Conservation (phyloP, 2,113 vertebrate species). For the Scomber japonicus region DNA sequence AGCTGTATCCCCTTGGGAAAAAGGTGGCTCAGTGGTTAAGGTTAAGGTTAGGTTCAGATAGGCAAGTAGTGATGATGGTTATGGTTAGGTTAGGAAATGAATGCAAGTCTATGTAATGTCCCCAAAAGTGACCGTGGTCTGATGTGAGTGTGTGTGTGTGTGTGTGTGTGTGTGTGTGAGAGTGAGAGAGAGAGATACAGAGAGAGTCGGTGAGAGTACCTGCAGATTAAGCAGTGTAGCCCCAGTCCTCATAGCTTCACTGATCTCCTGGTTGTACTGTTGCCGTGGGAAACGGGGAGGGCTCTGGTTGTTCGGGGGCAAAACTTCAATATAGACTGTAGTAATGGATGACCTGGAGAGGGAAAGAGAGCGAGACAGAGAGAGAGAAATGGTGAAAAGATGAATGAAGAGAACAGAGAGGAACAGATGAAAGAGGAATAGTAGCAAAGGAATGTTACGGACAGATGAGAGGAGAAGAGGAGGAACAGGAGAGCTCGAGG, state of each 20-base stretch:
- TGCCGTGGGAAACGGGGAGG: slow-evolving; percentile 92
- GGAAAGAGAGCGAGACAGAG: neutral
- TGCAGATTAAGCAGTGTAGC: slow-evolving; percentile 93
- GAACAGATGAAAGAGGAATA: slow-evolving; percentile 12
- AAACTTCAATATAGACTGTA: slow-evolving; percentile 96
- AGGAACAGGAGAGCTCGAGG: neutral
- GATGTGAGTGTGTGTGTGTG: neutral
- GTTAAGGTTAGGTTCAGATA: no score
- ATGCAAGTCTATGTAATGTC: neutral
- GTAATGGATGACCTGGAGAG: slow-evolving; percentile 93
- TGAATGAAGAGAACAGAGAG: neutral
- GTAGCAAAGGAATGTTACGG: slow-evolving; percentile 2
- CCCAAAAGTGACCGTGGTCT: neutral
- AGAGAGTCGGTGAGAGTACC: slow-evolving; percentile 76
- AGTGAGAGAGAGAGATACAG: neutral
- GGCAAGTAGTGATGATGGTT: no score
- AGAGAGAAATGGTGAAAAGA: neutral
- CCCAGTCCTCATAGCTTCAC: slow-evolving; percentile 95
- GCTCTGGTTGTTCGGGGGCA: slow-evolving; percentile 98
- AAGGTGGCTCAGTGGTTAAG: no score
- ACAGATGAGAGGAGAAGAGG: neutral
- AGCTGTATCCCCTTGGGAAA: no score
- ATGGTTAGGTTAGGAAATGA: no score
- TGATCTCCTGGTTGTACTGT: slow-evolving; percentile 94
- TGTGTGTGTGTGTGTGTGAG: neutral